Evolutionary conservation across 2,113 vertebrate genomes (phyloP).

Genomic region (Tricholaema leucomelas): DNA sequence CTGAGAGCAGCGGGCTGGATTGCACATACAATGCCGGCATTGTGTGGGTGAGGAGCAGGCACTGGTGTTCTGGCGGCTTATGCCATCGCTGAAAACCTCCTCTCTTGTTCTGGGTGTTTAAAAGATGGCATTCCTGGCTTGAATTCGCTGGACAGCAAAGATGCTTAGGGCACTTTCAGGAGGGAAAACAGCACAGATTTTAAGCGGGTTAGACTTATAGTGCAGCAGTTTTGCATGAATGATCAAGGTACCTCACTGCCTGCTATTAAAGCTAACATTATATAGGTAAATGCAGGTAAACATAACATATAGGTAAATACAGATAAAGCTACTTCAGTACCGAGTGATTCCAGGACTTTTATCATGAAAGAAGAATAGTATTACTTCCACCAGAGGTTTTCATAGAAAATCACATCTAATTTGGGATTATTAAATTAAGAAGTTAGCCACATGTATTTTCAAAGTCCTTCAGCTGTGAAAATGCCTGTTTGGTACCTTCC

Average conservation of each 20-base stretch:
- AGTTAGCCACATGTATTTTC: neutral
- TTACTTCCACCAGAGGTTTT: neutral
- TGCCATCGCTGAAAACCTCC: conserved; percentile 71
- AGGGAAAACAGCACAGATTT: neutral
- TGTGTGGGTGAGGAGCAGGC: conserved; percentile 67
- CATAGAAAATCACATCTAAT: neutral
- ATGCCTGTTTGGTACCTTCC: neutral
- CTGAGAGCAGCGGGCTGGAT: conserved; percentile 5
- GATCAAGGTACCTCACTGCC: conserved; percentile 52
- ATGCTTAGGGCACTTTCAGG: conserved; percentile 55
- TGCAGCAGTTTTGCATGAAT: conserved; percentile 36
- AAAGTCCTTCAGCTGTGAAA: conserved; percentile 1
- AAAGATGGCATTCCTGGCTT: conserved; percentile 77
- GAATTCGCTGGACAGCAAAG: conserved; percentile 27
- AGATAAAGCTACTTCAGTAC: neutral
- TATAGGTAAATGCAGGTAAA: neutral
- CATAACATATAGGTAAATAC: neutral
- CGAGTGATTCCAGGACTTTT: neutral
- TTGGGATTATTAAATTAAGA: conserved; percentile 7
- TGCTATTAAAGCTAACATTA: neutral
- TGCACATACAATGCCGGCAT: conserved; percentile 68
- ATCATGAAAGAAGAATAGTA: neutral
- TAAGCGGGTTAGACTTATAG: conserved; percentile 16
- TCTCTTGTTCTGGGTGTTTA: conserved; percentile 74
- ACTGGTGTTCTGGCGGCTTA: conserved; percentile 72